Percentiles rank a stretch among this genome's conserved stretches.
Conservation (phyloP, 2,888 invertebrate genomes). For the Synanthedon myopaeformis region DNA sequence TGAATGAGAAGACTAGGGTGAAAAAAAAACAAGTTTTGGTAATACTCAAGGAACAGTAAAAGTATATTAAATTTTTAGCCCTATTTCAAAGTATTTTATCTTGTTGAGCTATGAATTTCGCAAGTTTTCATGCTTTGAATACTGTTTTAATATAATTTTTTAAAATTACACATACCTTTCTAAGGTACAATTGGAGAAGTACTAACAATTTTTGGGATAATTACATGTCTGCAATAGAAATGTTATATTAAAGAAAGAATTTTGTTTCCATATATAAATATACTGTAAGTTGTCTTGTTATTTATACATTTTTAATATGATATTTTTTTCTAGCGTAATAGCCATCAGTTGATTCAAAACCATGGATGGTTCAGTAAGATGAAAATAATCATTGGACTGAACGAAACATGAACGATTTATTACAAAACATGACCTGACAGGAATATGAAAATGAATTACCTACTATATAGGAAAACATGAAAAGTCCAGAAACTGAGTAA, state of each 20-base stretch:
- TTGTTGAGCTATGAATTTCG: neutral
- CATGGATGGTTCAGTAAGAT: slow-evolving; percentile 60
- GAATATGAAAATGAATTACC: slow-evolving; percentile 22
- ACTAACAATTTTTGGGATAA: slow-evolving; percentile 10
- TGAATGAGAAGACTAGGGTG: too few relatives aligned
- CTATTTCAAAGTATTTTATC: too few relatives aligned
- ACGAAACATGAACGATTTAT: slow-evolving; percentile 13
- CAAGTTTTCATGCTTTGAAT: slow-evolving; percentile 28
- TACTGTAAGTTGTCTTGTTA: slow-evolving; percentile 12
- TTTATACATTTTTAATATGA: slow-evolving; percentile 13
- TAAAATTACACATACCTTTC: neutral
- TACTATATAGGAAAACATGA: slow-evolving; percentile 32
- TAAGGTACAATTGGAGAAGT: neutral
- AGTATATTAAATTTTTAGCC: too few relatives aligned
- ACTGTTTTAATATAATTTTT: slow-evolving; percentile 15
- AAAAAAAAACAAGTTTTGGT: too few relatives aligned
- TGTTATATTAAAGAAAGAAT: slow-evolving; percentile 6
- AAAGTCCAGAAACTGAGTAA: slow-evolving; percentile 41
- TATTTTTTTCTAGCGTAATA: slow-evolving; percentile 33
- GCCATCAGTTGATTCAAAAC: slow-evolving; percentile 21
- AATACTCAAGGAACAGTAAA: too few relatives aligned
- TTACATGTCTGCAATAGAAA: slow-evolving; percentile 8
- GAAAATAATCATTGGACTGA: slow-evolving; percentile 18
- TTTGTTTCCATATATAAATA: slow-evolving; percentile 9
- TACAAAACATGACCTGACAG: slow-evolving; percentile 15